Base-by-base conservation (phyloP, 2,888 invertebrate species). In the Eugnorisma glareosa region DNA sequence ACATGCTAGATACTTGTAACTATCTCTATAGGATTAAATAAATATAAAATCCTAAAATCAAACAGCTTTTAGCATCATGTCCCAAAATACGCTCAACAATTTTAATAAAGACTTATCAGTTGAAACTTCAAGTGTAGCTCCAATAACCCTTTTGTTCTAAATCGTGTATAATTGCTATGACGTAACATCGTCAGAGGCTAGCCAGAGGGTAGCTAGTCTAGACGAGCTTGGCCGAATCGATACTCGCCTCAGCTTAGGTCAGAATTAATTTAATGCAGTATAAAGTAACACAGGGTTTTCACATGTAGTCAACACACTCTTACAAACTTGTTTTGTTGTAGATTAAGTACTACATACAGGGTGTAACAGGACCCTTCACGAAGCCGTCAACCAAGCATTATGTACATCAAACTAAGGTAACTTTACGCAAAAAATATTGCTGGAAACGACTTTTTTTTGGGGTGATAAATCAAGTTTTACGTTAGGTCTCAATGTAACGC, bases 171-270 rank as follows among this genome's bases (percentile, higher is more conserved):
- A 63, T 75, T 82, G 45, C 21, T 63, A 69, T 70, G 68, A 70
- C 57, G 57, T 86, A 63, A 86, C 57, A 35, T n/a, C 59, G 35
- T 68, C 18, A 40, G 37, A 51, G 70, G 7, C n/a, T 71, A 57
- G 28, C n/a, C 43, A 35, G 21, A 28, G 28, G 51, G 61, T 54
- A 48, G 59, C 74, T 73, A 75, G 81, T 73, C 81, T 70, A 51
- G 72, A 72, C 75, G 35, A 73, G 78, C 10, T 68, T 54, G 37
- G 57, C n/a, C 68, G 63, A 75, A 85, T 87, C 89, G 66, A 89
- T 87, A 87, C 40, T 57, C 74, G 67, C 21, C 77, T 67, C 48
- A 40, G 61, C 64, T 54, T 83, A 86, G 83, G 88, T 87, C 79
- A 83, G 51, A 75, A 76, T 43, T 81, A 88, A 77, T 75, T 79